Conservation (phyloP, 1,140 invertebrate species). For the Rhagoletis zephyria region DNA sequence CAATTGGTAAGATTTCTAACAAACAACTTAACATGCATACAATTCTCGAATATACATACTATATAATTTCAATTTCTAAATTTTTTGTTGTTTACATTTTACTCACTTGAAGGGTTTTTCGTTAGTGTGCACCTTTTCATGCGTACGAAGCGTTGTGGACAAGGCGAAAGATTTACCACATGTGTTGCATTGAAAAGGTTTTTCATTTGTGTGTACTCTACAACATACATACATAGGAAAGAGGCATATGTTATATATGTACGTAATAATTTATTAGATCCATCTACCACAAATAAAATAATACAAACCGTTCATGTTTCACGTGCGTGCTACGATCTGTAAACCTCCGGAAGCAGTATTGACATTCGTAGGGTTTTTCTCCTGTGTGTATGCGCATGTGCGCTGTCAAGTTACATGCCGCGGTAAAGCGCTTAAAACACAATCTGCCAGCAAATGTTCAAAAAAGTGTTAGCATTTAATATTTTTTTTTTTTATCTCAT, state of each 20-base stretch:
- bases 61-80: no score
- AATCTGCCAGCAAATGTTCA: constrained; percentile 58
- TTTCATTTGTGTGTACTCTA: constrained; percentile 76
- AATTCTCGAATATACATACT: no score
- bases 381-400: constrained; percentile 70
- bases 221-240: neutral
- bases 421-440: constrained; percentile 63
- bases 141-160: constrained; percentile 66
- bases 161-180: constrained; percentile 77
- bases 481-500: neutral
- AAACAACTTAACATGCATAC: no score
- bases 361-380: constrained; percentile 67
- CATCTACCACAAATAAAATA: neutral
- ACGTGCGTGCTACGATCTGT: constrained; percentile 66
- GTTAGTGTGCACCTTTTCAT: constrained; percentile 62
- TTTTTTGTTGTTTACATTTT: neutral
- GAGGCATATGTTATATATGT: neutral
- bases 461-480: neutral
- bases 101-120: constrained; percentile 63
- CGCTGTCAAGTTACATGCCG: constrained; percentile 64
- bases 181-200: constrained; percentile 75
- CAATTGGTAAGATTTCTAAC: no score
- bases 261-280: neutral
- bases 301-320: constrained; percentile 68
- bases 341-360: constrained; percentile 64